These are phyloP conservation scores for Crepidodera aurea DNA, from an alignment of 2,888 invertebrate species.

Conservation along the genomic window DNA sequence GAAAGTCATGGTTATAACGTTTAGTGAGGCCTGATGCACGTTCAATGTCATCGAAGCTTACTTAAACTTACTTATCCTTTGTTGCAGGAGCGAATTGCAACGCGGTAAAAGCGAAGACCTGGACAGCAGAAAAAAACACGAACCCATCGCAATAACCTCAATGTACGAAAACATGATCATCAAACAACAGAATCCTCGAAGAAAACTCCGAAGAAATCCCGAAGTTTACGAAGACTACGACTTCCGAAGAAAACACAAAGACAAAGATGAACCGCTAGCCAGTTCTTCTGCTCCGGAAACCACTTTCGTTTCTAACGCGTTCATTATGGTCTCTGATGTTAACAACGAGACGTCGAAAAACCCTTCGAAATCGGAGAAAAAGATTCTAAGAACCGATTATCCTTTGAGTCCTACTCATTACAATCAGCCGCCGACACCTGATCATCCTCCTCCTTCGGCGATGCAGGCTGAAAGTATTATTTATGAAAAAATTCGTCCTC, in stretches of 20 bases:
- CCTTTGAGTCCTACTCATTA: slow-evolving; percentile 91
- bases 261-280: slow-evolving; percentile 47
- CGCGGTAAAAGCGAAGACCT: slow-evolving; percentile 61
- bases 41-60: no score
- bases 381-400: slow-evolving; percentile 51
- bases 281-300: slow-evolving; percentile 58
- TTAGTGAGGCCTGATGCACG: no score
- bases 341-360: slow-evolving; percentile 52
- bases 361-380: slow-evolving; percentile 44
- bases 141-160: slow-evolving; percentile 77
- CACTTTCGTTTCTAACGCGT: slow-evolving; percentile 66
- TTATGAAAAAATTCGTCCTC: slow-evolving; percentile 86
- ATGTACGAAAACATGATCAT: slow-evolving; percentile 77
- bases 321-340: slow-evolving; percentile 62
- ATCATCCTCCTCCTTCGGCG: slow-evolving; percentile 92
- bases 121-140: slow-evolving; percentile 62
- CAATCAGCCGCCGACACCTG: slow-evolving; percentile 91
- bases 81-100: slow-evolving; percentile 55
- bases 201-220: slow-evolving; percentile 72
- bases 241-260: slow-evolving; percentile 57
- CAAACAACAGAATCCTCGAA: slow-evolving; percentile 75
- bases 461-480: slow-evolving; percentile 88
- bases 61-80: no score
- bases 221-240: slow-evolving; percentile 72
- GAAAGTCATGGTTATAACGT: no score